Evolutionary conservation across 2,888 invertebrate species (phyloP).

Genomic region (Spodoptera picta): DNA sequence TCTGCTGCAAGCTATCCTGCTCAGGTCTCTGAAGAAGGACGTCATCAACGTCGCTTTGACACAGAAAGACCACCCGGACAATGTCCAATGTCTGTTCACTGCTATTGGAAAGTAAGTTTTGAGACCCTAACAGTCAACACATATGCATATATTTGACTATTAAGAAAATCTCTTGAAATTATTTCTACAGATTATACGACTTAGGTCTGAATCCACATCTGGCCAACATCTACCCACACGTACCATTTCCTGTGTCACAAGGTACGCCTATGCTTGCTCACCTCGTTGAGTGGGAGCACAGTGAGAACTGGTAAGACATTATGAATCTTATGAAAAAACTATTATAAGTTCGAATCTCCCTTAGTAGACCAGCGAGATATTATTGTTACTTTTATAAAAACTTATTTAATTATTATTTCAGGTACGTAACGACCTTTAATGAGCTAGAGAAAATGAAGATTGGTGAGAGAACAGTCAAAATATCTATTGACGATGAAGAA

Average conservation of each 20-base stretch:
- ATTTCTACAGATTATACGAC: slow-evolving; percentile 7
- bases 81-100: slow-evolving; percentile 1
- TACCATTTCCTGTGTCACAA: slow-evolving; percentile 9
- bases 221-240: slow-evolving; percentile 11
- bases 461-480: slow-evolving; percentile 90
- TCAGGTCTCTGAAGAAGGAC: no score
- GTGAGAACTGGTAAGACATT: slow-evolving; percentile 14
- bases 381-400: no score
- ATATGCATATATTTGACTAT: no score
- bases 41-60: background rate
- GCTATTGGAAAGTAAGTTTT: slow-evolving; percentile 8
- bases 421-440: slow-evolving; percentile 91
- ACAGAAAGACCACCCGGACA: background rate
- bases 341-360: no score
- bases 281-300: slow-evolving; percentile 16
- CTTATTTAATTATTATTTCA: slow-evolving; percentile 39
- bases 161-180: background rate
- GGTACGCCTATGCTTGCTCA: slow-evolving; percentile 5
- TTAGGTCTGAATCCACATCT: slow-evolving; percentile 1
- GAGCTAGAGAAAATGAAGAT: slow-evolving; percentile 91
- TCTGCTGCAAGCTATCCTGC: slow-evolving; percentile 7
- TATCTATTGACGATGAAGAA: slow-evolving; percentile 90
- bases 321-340: no score
- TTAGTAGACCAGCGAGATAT: no score
- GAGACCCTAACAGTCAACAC: no score